phyloP scores from a whole-genome alignment of 2,888 invertebrate genomes.

The Lithophane semibrunnea region DNA sequence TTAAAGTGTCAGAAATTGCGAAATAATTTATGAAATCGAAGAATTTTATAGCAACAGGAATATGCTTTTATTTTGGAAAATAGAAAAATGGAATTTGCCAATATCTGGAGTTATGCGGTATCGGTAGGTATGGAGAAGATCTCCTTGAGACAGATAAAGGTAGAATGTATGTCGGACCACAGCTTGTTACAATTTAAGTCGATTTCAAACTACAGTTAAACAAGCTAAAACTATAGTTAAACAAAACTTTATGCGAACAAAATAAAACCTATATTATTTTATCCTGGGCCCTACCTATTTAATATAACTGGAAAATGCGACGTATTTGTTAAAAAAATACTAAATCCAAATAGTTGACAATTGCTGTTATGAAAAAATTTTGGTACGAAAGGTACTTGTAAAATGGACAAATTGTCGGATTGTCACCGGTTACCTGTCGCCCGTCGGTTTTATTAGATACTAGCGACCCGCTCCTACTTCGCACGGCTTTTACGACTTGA shows the following conservation, averaged over 20 bases:
- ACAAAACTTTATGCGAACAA: not conserved
- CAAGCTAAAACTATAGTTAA: too few relatives aligned
- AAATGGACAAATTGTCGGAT: not conserved
- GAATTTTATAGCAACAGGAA: slow-evolving; percentile 69
- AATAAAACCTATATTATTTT: not conserved
- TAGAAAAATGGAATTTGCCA: slow-evolving; percentile 20
- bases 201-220: not conserved
- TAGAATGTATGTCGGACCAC: not conserved
- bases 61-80: slow-evolving; percentile 51
- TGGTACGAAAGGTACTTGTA: not conserved
- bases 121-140: not conserved
- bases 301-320: not conserved
- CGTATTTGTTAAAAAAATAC: not conserved
- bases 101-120: not conserved
- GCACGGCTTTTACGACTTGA: too few relatives aligned
- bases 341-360: not conserved
- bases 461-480: too few relatives aligned
- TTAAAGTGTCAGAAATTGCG: slow-evolving; percentile 74
- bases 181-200: not conserved
- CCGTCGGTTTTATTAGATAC: not conserved
- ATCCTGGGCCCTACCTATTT: not conserved
- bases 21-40: slow-evolving; percentile 73
- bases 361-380: not conserved
- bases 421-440: not conserved
- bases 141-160: not conserved